Base-by-base conservation (phyloP, 2,888 invertebrate species). In the Drosophila siamana region DNA sequence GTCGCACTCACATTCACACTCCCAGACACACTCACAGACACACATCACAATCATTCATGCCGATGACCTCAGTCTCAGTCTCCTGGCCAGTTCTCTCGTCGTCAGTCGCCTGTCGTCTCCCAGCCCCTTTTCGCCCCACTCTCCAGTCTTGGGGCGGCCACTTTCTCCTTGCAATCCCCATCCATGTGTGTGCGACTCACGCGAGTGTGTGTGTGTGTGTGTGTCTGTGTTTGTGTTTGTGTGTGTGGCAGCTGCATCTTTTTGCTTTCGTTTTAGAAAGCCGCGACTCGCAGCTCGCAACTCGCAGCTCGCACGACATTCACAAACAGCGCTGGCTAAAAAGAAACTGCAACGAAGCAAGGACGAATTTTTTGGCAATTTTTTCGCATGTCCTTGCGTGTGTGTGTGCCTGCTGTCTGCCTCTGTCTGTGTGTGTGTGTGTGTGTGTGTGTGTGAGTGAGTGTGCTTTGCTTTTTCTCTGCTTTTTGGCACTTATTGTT, bases 291-390 rank as follows among this genome's bases (percentile, higher is more conserved):
- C 66, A 59, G 51, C 77, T 79, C 80, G 59, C 74, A 48, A 46
- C 65, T 65, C 56, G 44, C 65, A 55, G 50, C 74, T 79, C 80
- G 77, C 62, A 84, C 84, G 84, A 86, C 84, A 84, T 73, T 84
- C 75, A 72, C 63, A 80, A 51, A 51, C 41, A 54, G 16, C 15
- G 63, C 33, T 51, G 47, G 55, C 74, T 55, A 90, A 91, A 90
- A 90, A 90, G 91, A 89, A 90, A 91, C 90, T 90, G 90, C 88
- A 89, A 90, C 91, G 87, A 89, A 85, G 86, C 91, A 91, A 91
- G 90, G 90, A 90, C 90, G 91, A 90, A 91, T 90, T 89, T 90
- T 91, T 91, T 89, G 88, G 89, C 80, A 85, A 74, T 88, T 86
- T 89, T 90, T 88, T 54, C 38, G 11, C 26, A 62, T 57, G 57